phyloP scores from a whole-genome alignment of 2,113 vertebrate species.

The Lutjanus erythropterus region DNA sequence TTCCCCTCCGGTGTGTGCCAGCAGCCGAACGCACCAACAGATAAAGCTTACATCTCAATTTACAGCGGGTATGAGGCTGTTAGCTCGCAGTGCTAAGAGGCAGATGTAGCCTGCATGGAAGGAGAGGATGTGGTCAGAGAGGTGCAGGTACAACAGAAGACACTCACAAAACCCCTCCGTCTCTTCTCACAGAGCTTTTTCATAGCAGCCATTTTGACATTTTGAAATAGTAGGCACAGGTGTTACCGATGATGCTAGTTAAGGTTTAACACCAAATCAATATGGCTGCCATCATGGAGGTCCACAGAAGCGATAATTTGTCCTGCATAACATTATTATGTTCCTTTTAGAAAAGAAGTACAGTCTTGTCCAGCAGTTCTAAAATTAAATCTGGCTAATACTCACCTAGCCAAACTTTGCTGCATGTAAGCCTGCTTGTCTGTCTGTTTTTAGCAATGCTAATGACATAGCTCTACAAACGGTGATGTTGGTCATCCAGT shows the following conservation, averaged over 20 bases:
- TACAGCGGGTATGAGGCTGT: constrained; percentile 33
- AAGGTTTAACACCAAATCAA: no score
- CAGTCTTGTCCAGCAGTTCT: not conserved
- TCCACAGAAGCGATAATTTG: not conserved
- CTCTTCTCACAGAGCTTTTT: no score
- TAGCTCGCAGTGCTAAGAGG: not conserved
- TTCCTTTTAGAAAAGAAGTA: not conserved
- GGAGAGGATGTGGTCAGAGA: not conserved
- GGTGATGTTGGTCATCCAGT: no score
- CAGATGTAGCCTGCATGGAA: not conserved
- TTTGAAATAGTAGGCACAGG: no score
- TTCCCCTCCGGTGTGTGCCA: constrained; percentile 47
- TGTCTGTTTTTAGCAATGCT: no score
- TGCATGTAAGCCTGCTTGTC: no score
- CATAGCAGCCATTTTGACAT: no score
- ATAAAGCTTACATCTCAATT: constrained; percentile 61
- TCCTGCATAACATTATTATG: not conserved
- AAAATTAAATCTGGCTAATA: not conserved
- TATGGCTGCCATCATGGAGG: no score
- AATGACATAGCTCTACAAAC: no score
- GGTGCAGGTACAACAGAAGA: not conserved
- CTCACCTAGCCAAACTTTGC: not conserved
- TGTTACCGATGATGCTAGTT: no score
- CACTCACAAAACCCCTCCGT: not conserved
- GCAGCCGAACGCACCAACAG: constrained; percentile 52